Base-by-base conservation (phyloP, 2,888 invertebrate genomes). In the Caenorhabditis doughertyi region DNA sequence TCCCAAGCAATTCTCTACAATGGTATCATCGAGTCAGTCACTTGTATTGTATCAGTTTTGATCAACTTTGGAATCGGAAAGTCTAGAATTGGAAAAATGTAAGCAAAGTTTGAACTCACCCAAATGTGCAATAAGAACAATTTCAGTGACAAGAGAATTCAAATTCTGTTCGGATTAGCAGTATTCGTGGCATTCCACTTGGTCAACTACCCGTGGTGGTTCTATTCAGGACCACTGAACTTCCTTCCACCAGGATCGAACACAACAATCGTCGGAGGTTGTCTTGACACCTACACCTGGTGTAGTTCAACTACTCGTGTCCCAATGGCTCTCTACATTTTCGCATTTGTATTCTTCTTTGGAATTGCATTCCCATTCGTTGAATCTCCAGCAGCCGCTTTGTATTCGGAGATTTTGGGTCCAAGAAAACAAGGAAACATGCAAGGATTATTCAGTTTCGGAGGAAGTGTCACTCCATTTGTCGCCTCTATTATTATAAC, bases 381-480 rank as follows among this genome's bases (percentile, higher is more conserved):
- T 25, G 87, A 84, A 29, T 84, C 83, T 11, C 85, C 87, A 13
- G 74, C 84, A 2, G 85, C 83, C 7, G 81, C 87, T 0, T 60
- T 87, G 0, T 87, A 84, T 44, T 84, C 85, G 5, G 84, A 87
- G 25, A 84, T 87, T 58, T 73, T 87, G 21, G 87, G 87, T 5
- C 85, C 87, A 16, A 35, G 87, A 39, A 83, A 84, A 25, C 84
- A 87, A 73, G 87, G 87, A 49, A 80, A 60, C n/a, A 87, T 87
- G 87, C 87, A 87, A 47, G 87, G 87, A 47, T 27, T 87, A 44
- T 85, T 84, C 72, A 81, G 84, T 39, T 86, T 87, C 27, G 82
- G 84, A 13, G 87, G 85, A 25, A 85, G 85, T 53, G 53, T 85
- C 39, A 83, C 85, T 0, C 85, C 84, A 18, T 87, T 85, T 60